A percentile compares a stretch with the other conserved stretches of the same genome.
These are phyloP conservation scores for Plectropomus leopardus DNA, from an alignment of 2,113 vertebrate species.

Conservation along the genomic window DNA sequence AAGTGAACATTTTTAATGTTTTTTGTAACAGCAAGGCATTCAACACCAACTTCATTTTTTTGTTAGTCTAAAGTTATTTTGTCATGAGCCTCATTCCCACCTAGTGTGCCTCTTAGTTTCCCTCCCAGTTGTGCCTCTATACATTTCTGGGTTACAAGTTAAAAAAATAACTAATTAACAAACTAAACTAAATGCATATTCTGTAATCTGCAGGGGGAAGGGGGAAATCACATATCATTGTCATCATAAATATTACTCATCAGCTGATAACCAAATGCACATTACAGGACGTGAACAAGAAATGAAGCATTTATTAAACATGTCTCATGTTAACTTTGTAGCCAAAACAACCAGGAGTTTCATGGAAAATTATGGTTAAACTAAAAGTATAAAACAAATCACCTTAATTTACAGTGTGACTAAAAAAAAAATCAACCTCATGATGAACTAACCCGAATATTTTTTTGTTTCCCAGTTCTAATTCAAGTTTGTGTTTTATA, in stretches of 20 bases:
- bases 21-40: neutral
- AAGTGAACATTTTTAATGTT: neutral
- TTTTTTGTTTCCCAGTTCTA: neutral
- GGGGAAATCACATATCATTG: slow-evolving; percentile 69
- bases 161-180: slow-evolving; percentile 51
- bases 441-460: too few relatives aligned
- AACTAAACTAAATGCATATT: slow-evolving; percentile 70
- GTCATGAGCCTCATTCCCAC: slow-evolving; percentile 81
- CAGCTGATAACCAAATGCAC: slow-evolving; percentile 82
- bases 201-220: slow-evolving; percentile 70
- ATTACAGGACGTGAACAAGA: slow-evolving; percentile 51
- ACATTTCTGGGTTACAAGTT: slow-evolving; percentile 48
- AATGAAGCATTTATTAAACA: slow-evolving; percentile 2
- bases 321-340: slow-evolving; percentile 31
- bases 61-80: slow-evolving; percentile 45
- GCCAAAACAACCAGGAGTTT: slow-evolving; percentile 58
- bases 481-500: neutral
- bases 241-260: slow-evolving; percentile 73
- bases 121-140: slow-evolving; percentile 48
- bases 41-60: neutral
- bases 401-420: neutral
- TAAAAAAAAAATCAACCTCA: neutral
- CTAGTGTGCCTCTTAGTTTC: slow-evolving; percentile 48
- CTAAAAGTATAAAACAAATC: neutral
- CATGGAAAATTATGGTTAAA: neutral